Conservation (phyloP, 2,797 vertebrate genomes). For the Oceanodroma leucorhoa region DNA sequence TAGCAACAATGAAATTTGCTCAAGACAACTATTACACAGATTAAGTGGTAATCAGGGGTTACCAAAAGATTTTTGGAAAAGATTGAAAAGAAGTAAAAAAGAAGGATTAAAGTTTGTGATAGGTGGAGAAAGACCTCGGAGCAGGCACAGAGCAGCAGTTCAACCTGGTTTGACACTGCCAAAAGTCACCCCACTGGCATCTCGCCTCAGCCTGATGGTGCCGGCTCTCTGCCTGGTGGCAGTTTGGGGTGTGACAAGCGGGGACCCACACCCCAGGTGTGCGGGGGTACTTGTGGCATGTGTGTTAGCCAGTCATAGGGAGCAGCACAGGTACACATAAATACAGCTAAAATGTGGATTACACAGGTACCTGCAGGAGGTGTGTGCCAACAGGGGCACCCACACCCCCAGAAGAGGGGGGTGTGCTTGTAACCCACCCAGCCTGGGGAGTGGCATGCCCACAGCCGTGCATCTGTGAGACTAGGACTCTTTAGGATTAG, state of each 20-base stretch:
- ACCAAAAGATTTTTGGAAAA: not conserved
- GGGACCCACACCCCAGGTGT: not conserved
- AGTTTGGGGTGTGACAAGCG: fast-evolving
- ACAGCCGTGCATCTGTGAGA: fast-evolving
- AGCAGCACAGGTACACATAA: fast-evolving
- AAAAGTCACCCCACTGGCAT: too few species aligned
- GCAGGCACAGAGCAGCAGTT: not conserved
- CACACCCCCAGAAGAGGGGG: not conserved
- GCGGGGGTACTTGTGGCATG: fast-evolving
- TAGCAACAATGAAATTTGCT: not conserved
- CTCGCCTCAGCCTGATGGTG: fast-evolving
- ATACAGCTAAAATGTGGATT: not conserved
- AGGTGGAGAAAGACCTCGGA: not conserved
- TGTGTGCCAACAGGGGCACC: fast-evolving
- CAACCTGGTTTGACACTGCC: not conserved
- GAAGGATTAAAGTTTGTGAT: not conserved
- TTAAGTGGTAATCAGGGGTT: not conserved
- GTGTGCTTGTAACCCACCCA: too few species aligned
- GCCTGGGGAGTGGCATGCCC: fast-evolving
- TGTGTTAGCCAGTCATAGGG: not conserved
- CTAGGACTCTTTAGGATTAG: not conserved
- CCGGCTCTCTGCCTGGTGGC: not conserved
- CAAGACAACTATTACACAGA: not conserved
- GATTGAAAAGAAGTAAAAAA: not conserved
- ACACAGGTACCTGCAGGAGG: not conserved